Evolutionary conservation across 2,113 vertebrate genomes (phyloP), one percentile per base, ranked within the genome.

Genomic region (Phoenicopterus ruber): DNA sequence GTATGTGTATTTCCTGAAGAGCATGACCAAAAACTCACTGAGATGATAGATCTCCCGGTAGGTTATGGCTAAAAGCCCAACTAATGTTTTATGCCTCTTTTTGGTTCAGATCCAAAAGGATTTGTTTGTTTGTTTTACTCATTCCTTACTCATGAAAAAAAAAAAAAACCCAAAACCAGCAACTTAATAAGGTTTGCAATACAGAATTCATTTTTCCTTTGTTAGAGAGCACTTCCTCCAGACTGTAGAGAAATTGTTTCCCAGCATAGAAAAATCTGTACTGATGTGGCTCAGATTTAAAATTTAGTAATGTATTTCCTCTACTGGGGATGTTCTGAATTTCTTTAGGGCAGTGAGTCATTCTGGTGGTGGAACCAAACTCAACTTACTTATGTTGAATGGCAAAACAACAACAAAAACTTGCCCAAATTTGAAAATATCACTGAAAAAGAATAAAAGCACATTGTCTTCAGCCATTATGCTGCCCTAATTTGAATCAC

Each of bases 371-470:
- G 82, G 79, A 73, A 95, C 72, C 90, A 81, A 89, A 92, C 55
- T 90, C 85, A 88, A 69, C 49, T 93, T 95, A 47, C 55, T 92
- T 94, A 61, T 63, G 71, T 29, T 76, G 84, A 91, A 87, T 72
- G 66, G 55, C 83, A 71, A 94, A 96, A 95, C 50, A 87, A 91
- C 77, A 95, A 80, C 74, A 95, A 81, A 92, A 94, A 72, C 59
- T 85, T 88, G 29, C 78, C 74, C 78, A 72, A 82, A 90, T 93
- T 96, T 88, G 55, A 95, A 79, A 96, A 59, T 78, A 96, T 94
- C 72, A 62, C 49, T 96, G 84, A 88, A 94, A 94, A 90, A 95
- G 40, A 95, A 96, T 52, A 95, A 91, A 95, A 86, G 54, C 86
- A 47, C 40, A 49, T 58, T 82, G 29, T 52, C 66, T 90, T 83